Conservation (phyloP, 2,888 invertebrate genomes). For the Reticulitermes lucifugus region DNA sequence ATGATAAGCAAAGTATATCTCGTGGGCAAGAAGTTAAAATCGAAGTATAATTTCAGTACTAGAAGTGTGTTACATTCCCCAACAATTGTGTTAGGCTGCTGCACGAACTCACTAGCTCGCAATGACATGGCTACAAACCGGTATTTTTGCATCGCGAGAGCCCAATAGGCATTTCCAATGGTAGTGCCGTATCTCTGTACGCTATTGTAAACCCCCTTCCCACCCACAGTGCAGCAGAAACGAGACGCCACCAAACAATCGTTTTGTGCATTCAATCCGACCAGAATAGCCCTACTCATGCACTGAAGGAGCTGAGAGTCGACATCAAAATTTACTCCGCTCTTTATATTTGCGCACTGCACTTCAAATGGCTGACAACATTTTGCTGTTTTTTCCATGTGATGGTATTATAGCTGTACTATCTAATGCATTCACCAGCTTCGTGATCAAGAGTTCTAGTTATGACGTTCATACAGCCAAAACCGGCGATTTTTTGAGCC, state of each 20-base stretch:
- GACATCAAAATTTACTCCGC: slow-evolving; percentile 32
- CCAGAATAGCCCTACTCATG: slow-evolving; percentile 16
- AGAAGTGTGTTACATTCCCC: background rate
- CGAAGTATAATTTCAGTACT: background rate
- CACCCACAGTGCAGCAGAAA: background rate
- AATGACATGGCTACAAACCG: slow-evolving; percentile 12
- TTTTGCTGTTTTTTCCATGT: slow-evolving; percentile 24
- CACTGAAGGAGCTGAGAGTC: slow-evolving; percentile 20
- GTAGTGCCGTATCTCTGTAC: background rate
- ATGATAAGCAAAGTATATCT: background rate
- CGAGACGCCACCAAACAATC: slow-evolving; percentile 21
- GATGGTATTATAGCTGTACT: slow-evolving; percentile 19
- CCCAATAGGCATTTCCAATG: slow-evolving; percentile 15
- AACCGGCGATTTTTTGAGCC: background rate
- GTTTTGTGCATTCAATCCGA: slow-evolving; percentile 10
- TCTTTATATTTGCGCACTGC: slow-evolving; percentile 25
- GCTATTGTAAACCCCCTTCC: background rate
- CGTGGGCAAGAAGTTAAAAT: background rate
- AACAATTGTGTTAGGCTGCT: background rate
- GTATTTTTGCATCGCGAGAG: slow-evolving; percentile 20
- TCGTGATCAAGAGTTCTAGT: background rate
- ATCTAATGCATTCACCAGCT: slow-evolving; percentile 13
- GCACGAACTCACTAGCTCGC: background rate
- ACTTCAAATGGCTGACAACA: slow-evolving; percentile 33
- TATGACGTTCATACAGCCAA: background rate